Percentiles rank a stretch among this genome's conserved stretches.
These are phyloP conservation scores for Lutraria rhynchaena DNA, from an alignment of 1,140 invertebrate genomes.

Conservation along the genomic window DNA sequence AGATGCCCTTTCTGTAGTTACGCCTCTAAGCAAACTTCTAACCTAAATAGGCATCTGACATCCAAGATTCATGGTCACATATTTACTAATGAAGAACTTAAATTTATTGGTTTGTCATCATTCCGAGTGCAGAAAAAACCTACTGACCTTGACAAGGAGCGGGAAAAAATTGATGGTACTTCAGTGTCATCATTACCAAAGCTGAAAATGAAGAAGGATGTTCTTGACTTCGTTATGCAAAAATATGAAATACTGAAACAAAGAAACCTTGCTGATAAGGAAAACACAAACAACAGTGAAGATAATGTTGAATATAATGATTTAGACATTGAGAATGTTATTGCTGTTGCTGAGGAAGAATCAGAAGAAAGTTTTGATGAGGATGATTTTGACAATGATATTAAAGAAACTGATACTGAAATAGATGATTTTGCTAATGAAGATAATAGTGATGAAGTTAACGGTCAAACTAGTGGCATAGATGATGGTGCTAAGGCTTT, in stretches of 20 bases:
- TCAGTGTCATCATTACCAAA: background rate
- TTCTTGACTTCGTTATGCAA: slow-evolving; percentile 9
- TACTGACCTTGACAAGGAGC: background rate
- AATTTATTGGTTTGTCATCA: slow-evolving; percentile 4
- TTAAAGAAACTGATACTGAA: background rate
- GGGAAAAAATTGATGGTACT: slow-evolving; percentile 16
- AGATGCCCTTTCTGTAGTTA: slow-evolving; percentile 48
- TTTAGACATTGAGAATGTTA: slow-evolving; percentile 20
- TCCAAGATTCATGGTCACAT: slow-evolving; percentile 33
- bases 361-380: slow-evolving; percentile 24
- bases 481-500: background rate
- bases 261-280: background rate
- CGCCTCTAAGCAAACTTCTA: slow-evolving; percentile 7
- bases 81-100: slow-evolving; percentile 30
- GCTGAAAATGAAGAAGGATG: background rate
- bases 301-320: background rate
- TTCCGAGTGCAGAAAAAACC: slow-evolving; percentile 21
- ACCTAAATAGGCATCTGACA: slow-evolving; percentile 39
- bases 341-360: slow-evolving; percentile 12
- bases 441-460: too few species aligned
- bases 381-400: background rate
- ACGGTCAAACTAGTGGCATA: background rate
- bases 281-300: background rate
- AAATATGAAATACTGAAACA: slow-evolving; percentile 22
- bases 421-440: background rate